Base-by-base conservation (phyloP, 2,113 vertebrate genomes). In the Tyrannus savana region DNA sequence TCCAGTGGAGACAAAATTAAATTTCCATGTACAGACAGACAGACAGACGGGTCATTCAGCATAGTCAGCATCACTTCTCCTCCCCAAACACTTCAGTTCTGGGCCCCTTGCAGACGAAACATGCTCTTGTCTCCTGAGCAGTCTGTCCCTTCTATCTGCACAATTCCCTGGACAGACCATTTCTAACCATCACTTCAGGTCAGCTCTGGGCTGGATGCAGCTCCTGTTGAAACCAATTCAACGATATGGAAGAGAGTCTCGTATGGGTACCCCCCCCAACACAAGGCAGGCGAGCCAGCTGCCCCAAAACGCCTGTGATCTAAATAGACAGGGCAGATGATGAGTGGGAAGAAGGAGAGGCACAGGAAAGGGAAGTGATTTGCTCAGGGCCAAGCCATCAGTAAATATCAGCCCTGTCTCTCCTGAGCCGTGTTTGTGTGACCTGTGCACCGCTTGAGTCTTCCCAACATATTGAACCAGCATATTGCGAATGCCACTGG, bases 401-500 rank as follows among this genome's bases (percentile, higher is more conserved):
- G 87, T 88, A 94, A 97, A 96, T 97, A 93, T 80, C 95, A 96
- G 82, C 52, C 44, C 42, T 24, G 23, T 85, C 83, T 96, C 90
- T 96, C 79, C 79, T n/a, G 72, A 96, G 88, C 88, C 0, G 0
- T 77, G 60, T 75, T 86, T 93, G 30, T 75, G 72, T 23, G 69
- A 95, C 93, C 93, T 77, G 4, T 72, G 68, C 75, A 44, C 60
- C 37, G 59, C 82, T 23, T 74, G 53, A 96, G 35, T 84, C 83
- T 93, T 90, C 90, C 82, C 88, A 95, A 92, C 93, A 95, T 95
- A 95, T 88, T 95, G 95, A 94, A 91, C 63, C 19, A 86, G 82
- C 92, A 95, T 93, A 94, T 86, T 95, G 91, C 31, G 87, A 96
- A 86, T 94, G 95, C 90, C 87, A 90, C 50, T 90, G 82, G 67